These are phyloP conservation scores for Hydriomena furcata DNA, from an alignment of 2,888 invertebrate species.

Conservation along the genomic window DNA sequence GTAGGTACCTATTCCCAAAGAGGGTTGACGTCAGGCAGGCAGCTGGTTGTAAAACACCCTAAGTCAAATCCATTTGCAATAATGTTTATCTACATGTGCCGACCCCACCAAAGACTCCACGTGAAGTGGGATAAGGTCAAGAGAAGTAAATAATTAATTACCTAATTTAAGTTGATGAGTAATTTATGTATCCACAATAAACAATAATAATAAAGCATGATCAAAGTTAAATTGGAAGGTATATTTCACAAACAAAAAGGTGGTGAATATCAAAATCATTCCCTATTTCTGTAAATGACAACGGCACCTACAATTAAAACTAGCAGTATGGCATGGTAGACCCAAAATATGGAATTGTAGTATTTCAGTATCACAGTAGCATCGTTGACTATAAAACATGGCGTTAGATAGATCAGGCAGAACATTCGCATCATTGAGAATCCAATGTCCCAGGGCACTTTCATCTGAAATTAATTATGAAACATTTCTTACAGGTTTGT, in stretches of 20 bases:
- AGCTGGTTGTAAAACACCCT: too few species aligned
- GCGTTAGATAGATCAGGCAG: conserved; percentile 69
- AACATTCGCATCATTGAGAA: conserved; percentile 71
- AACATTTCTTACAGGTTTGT: conserved; percentile 30
- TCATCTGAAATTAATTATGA: conserved; percentile 72
- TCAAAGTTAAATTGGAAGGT: neutral
- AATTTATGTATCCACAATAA: too few species aligned
- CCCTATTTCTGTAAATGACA: conserved; percentile 44
- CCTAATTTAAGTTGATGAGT: neutral
- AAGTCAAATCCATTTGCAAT: too few species aligned
- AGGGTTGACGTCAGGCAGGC: too few species aligned
- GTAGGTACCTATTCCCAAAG: too few species aligned
- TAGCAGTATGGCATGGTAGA: conserved; percentile 61
- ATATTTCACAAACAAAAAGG: conserved; percentile 7
- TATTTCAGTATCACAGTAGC: conserved; percentile 50
- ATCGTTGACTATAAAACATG: conserved; percentile 60
- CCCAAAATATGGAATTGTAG: conserved; percentile 74
- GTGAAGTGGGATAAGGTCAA: too few species aligned
- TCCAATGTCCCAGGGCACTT: conserved; percentile 81
- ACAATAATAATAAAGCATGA: neutral
- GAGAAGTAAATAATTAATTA: neutral
- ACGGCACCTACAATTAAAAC: conserved; percentile 51
- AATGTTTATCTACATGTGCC: too few species aligned
- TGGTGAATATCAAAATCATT: conserved; percentile 9
- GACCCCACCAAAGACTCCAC: too few species aligned